Conservation (phyloP, 2,113 vertebrate genomes). For the Ammodytes marinus region DNA sequence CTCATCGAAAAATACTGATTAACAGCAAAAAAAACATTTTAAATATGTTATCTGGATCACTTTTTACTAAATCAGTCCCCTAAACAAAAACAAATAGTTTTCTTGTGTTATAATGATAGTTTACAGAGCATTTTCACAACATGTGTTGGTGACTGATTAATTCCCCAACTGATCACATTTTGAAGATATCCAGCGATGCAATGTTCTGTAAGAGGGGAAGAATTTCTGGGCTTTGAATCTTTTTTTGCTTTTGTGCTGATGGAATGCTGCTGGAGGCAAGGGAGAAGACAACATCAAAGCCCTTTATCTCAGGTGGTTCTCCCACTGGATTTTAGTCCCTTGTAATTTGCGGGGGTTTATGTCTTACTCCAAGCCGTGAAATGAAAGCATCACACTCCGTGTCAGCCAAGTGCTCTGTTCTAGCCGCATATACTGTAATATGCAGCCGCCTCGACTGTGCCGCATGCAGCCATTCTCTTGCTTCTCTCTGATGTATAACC, state of each 20-base stretch:
- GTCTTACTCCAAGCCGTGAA: slow-evolving; percentile 62
- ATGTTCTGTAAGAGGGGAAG: slow-evolving; percentile 44
- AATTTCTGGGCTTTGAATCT: slow-evolving; percentile 50
- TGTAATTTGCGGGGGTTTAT: slow-evolving; percentile 71
- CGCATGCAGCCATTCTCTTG: slow-evolving; percentile 1
- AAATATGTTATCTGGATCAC: slow-evolving; percentile 12
- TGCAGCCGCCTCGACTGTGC: not conserved
- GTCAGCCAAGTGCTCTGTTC: slow-evolving; percentile 43
- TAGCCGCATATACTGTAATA: not conserved
- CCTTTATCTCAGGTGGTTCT: slow-evolving; percentile 68
- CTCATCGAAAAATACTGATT: not conserved
- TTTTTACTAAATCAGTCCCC: slow-evolving; percentile 6
- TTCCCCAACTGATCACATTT: not conserved
- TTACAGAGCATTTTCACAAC: not conserved
- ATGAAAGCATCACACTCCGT: slow-evolving; percentile 55
- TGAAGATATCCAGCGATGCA: not conserved
- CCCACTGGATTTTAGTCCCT: slow-evolving; percentile 55
- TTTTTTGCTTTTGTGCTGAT: slow-evolving; percentile 66
- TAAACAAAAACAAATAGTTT: not conserved
- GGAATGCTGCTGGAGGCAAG: slow-evolving; percentile 65
- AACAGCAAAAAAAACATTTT: not conserved
- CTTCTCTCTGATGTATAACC: slow-evolving; percentile 62
- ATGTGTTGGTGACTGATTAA: not conserved
- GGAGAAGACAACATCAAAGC: slow-evolving; percentile 75
- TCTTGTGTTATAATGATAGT: not conserved